Percentiles rank a stretch among this genome's conserved stretches.
Conservation (phyloP, 2,113 vertebrate species). For the Rana temporaria region DNA sequence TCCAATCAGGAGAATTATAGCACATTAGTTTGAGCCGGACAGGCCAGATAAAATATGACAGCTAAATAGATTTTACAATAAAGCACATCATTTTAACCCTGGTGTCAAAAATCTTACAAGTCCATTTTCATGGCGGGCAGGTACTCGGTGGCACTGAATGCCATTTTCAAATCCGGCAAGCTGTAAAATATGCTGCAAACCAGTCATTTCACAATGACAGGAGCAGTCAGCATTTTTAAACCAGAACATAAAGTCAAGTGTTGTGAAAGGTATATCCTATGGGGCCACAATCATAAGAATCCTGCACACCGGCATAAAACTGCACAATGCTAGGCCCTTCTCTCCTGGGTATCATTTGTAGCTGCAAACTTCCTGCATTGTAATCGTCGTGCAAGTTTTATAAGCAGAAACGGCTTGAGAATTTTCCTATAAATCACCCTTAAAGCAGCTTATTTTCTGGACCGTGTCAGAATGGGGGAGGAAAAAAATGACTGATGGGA, state of each 20-base stretch:
- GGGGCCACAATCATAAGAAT: conserved; percentile 14
- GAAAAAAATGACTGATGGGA: too few relatives aligned
- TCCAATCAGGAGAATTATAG: not conserved
- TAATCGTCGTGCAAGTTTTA: conserved; percentile 3
- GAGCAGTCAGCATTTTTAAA: conserved; percentile 41
- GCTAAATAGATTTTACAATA: not conserved
- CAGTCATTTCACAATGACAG: not conserved
- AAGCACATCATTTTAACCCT: not conserved
- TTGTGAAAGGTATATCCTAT: conserved; percentile 14
- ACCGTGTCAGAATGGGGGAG: not conserved
- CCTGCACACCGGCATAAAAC: conserved; percentile 19
- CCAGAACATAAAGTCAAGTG: conserved; percentile 28
- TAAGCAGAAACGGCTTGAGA: not conserved
- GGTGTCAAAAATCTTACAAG: too few relatives aligned
- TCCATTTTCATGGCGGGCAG: not conserved
- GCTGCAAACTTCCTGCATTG: conserved; percentile 25
- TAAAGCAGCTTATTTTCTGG: conserved; percentile 19
- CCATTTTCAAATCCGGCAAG: not conserved
- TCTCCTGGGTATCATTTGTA: conserved; percentile 21
- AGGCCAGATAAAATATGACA: not conserved
- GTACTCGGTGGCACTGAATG: not conserved
- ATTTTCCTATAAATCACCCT: not conserved
- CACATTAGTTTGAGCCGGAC: not conserved
- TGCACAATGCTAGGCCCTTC: conserved; percentile 13
- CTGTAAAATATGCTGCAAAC: conserved; percentile 1